Percentiles rank a stretch among this genome's conserved stretches.
These are phyloP conservation scores for Pollenia labialis DNA, from an alignment of 2,888 invertebrate genomes.

Conservation along the genomic window DNA sequence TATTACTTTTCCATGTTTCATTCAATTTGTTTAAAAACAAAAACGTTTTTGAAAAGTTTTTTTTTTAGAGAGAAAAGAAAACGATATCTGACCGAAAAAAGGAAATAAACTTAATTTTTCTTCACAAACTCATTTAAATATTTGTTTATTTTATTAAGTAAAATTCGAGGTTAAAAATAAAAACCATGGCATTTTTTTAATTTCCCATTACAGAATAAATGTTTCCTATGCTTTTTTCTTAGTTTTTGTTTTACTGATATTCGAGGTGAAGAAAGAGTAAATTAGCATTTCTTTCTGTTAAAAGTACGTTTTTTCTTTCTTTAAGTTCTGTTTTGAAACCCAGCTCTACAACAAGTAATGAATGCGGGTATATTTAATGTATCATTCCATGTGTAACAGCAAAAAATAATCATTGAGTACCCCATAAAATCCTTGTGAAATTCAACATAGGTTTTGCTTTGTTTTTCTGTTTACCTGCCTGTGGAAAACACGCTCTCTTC, in stretches of 20 bases:
- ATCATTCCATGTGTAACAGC: too few relatives aligned
- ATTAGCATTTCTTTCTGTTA: constrained; percentile 64
- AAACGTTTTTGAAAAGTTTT: neutral
- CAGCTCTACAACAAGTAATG: neutral
- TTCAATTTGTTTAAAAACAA: constrained; percentile 9
- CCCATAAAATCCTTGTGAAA: too few relatives aligned
- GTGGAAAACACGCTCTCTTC: too few relatives aligned
- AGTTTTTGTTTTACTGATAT: neutral
- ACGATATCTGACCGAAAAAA: constrained; percentile 17
- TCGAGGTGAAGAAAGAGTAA: constrained; percentile 41
- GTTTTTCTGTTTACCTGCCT: too few relatives aligned
- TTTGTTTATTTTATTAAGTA: constrained; percentile 27
- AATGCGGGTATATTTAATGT: too few relatives aligned
- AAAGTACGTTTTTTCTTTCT: neutral
- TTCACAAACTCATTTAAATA: neutral
- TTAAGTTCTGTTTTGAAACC: neutral
- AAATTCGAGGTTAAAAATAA: neutral
- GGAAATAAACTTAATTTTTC: neutral
- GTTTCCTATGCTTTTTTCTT: neutral
- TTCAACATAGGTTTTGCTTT: too few relatives aligned
- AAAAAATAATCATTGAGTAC: too few relatives aligned
- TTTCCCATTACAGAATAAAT: constrained; percentile 19
- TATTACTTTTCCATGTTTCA: neutral
- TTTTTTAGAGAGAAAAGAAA: neutral
- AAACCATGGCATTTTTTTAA: constrained; percentile 36